Evolutionary conservation across 2,113 vertebrate genomes (phyloP).

Genomic region (Charina bottae): DNA sequence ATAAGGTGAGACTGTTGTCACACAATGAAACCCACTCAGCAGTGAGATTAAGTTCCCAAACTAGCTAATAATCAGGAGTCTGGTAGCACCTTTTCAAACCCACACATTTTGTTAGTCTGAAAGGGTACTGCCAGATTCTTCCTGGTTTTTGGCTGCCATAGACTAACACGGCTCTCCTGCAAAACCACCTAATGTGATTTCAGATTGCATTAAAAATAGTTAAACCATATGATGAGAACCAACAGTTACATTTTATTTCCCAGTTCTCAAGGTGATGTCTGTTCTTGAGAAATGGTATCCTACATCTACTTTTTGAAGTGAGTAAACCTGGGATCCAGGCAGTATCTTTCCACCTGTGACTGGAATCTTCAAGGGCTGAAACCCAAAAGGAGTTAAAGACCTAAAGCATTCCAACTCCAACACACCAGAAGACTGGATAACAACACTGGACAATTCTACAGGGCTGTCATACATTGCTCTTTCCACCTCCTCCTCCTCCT

Average conservation of each 20-base stretch:
- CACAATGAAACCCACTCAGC: not conserved
- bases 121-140: not conserved
- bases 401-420: not conserved
- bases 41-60: not conserved
- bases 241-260: not conserved
- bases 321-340: not conserved
- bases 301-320: not conserved
- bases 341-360: not conserved
- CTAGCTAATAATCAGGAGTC: not conserved
- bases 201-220: not conserved
- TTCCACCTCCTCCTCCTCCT: not conserved
- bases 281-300: not conserved
- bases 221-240: not conserved
- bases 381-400: not conserved
- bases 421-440: not conserved
- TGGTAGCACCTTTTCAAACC: not conserved
- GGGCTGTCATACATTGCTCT: not conserved
- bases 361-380: not conserved
- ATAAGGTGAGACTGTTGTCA: not conserved
- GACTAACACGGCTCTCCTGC: not conserved
- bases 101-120: not conserved
- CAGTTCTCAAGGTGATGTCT: not conserved
- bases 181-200: not conserved
- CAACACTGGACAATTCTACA: not conserved
- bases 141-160: not conserved